Percentiles rank a stretch among this genome's conserved stretches.
Evolutionary conservation across 2,113 vertebrate species (phyloP).

Genomic region (Procavia capensis): DNA sequence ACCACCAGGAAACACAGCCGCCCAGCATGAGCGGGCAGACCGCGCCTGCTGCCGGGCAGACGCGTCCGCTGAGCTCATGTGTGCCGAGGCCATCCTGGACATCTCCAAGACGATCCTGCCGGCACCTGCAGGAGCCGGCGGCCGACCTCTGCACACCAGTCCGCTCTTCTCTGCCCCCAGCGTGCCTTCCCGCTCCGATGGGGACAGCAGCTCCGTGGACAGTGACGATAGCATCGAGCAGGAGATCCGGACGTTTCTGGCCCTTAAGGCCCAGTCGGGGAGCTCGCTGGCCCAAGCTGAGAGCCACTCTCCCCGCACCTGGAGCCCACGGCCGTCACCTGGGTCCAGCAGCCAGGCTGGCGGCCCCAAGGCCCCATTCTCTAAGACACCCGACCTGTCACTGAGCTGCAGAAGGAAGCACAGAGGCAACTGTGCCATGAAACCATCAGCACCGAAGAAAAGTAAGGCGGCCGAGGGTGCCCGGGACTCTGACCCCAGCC

Average conservation of each 20-base stretch:
- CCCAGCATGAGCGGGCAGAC: constrained; percentile 20
- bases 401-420: constrained; percentile 86
- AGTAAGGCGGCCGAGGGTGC: constrained; percentile 50
- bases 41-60: constrained; percentile 87
- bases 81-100: constrained; percentile 97
- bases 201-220: constrained; percentile 93
- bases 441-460: constrained; percentile 22
- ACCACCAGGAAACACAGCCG: constrained; percentile 2
- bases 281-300: constrained; percentile 77
- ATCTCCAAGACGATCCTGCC: constrained; percentile 97
- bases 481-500: constrained; percentile 41
- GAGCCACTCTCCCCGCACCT: constrained; percentile 21
- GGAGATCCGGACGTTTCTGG: constrained; percentile 95
- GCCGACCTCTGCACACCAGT: constrained; percentile 45
- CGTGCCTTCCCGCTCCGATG: constrained; percentile 76
- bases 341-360: background rate
- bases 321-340: constrained; percentile 40
- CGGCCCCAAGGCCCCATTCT: constrained; percentile 46
- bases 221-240: constrained; percentile 97
- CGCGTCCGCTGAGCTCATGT: constrained; percentile 95
- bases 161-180: constrained; percentile 68
- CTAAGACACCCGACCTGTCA: constrained; percentile 80
- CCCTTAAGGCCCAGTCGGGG: constrained; percentile 93
- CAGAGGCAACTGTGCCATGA: constrained; percentile 69
- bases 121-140: constrained; percentile 80